Evolutionary conservation across 2,113 vertebrate species (phyloP), one percentile per base, ranked within the genome.

Genomic region (Thunnus maccoyii): DNA sequence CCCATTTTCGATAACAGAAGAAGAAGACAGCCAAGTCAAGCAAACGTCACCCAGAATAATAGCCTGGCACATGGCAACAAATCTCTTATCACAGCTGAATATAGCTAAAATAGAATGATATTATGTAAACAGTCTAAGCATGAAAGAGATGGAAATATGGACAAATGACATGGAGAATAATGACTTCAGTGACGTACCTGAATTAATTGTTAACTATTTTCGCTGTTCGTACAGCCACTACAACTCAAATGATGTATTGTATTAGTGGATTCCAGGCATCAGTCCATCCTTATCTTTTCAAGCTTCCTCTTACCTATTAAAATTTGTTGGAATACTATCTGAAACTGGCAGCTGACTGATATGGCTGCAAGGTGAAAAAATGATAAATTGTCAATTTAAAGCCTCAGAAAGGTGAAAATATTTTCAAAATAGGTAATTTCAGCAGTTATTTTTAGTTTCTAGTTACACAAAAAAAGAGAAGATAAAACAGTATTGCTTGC

Each of bases 1-100:
- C 46, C 78, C 7, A 4, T 72, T 61, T 74, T 78, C 18, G 77
- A 44, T 36, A 74, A 25, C 44, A 41, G 44, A 47, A 27, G 44
- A 47, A 27, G 27, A 70, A 54, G 47, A 67, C 70, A 32, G 12
- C 16, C 44, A 68, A 41, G 44, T 65, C 63, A 77, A 51, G 48
- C 55, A 61, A 60, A 73, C 14, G 7, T 69, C 25, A 17, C 18
- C 30, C 69, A 13, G 30, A 63, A 63, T 55, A 52, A 76, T 17
- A 55, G 44, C 14, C 66, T 60, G 12, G 52, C 14, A 52, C 47
- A 68, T n/a, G n/a, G 71, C 36, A 70, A 20, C 66, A 22, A 18
- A 68, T 15, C 3, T 22, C 51, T 64, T 62, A 51, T 62, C 48
- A 22, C 5, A 77, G 25, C 50, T 47, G 22, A 27, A 30, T 0